A percentile compares a stretch with the other conserved stretches of the same genome.
These are phyloP conservation scores for Plotosus lineatus DNA, from an alignment of 2,113 vertebrate genomes.

Conservation along the genomic window DNA sequence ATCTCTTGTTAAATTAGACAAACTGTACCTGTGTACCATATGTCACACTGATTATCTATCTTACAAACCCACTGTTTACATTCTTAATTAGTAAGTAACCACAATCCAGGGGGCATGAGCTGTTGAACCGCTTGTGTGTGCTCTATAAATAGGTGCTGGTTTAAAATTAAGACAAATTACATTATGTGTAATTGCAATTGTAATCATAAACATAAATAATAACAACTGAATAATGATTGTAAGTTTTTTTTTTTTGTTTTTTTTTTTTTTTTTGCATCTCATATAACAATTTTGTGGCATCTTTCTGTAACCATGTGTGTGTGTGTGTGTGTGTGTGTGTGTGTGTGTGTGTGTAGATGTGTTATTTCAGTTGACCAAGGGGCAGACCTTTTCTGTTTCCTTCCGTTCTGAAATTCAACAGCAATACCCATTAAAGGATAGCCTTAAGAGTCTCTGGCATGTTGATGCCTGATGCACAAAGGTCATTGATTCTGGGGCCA, in stretches of 20 bases:
- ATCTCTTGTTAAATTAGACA: conserved; percentile 11
- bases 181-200: not conserved
- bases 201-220: not conserved
- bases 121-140: not conserved
- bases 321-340: not conserved
- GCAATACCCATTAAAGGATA: conserved; percentile 87
- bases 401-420: conserved; percentile 75
- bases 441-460: conserved; percentile 85
- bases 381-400: conserved; percentile 64
- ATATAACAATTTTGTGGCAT: not conserved
- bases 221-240: too few relatives aligned
- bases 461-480: conserved; percentile 92
- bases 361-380: conserved; percentile 56
- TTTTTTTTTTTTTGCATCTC: not conserved
- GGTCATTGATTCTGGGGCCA: conserved; percentile 93
- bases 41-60: conserved; percentile 1
- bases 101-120: not conserved
- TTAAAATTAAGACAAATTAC: not conserved
- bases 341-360: conserved; percentile 43
- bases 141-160: conserved; percentile 1
- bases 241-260: not conserved
- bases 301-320: not conserved
- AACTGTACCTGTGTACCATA: not conserved
- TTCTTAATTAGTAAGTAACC: conserved; percentile 24
- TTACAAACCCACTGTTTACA: not conserved